Conservation (phyloP, 2,888 invertebrate genomes). For the Hypomecis punctinalis region DNA sequence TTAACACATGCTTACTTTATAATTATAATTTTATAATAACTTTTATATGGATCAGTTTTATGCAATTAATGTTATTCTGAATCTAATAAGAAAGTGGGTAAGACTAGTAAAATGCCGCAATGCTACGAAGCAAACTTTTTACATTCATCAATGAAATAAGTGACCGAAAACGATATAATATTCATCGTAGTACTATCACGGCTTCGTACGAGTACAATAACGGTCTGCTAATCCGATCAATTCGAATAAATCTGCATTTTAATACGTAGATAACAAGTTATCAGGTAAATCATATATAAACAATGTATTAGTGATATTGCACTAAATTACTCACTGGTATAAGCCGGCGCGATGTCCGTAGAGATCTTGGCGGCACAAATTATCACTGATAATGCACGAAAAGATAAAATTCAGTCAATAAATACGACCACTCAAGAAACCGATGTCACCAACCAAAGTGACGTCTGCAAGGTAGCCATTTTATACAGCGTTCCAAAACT, state of each 20-base stretch:
- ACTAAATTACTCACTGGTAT: constrained; percentile 57
- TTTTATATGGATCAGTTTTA: too few species aligned
- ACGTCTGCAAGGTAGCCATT: constrained; percentile 51
- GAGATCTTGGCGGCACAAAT: constrained; percentile 49
- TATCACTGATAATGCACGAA: constrained; percentile 57
- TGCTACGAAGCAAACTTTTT: constrained; percentile 1
- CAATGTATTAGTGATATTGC: constrained; percentile 40
- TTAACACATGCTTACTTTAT: too few species aligned
- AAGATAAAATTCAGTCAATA: constrained; percentile 51
- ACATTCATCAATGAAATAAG: constrained; percentile 15
- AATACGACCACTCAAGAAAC: constrained; percentile 49
- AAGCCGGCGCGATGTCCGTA: constrained; percentile 48
- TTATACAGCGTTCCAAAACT: constrained; percentile 36
- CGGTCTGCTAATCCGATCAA: constrained; percentile 39
- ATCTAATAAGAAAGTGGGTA: not conserved
- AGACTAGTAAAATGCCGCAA: constrained; percentile 9
- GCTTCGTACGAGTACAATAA: constrained; percentile 44
- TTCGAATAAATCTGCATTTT: constrained; percentile 47
- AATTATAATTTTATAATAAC: too few species aligned
- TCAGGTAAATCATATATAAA: constrained; percentile 37
- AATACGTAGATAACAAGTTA: constrained; percentile 34
- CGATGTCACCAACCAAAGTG: constrained; percentile 57
- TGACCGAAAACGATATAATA: constrained; percentile 13
- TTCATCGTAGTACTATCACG: constrained; percentile 41
- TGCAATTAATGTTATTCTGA: too few species aligned